Evolutionary conservation across 2,113 vertebrate genomes (phyloP).

Genomic region (Arizona elegans): DNA sequence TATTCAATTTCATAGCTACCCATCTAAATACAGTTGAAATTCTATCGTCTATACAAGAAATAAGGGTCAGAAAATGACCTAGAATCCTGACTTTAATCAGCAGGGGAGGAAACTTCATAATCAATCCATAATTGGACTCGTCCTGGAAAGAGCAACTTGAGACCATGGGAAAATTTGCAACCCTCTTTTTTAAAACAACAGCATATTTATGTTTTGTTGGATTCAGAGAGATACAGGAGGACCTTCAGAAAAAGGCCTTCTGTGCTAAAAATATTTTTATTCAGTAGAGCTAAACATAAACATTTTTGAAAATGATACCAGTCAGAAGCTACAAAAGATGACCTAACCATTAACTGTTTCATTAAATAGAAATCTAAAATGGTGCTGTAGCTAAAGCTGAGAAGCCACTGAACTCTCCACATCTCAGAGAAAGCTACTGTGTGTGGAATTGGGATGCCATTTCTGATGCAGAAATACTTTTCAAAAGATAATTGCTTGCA

Average conservation of each 20-base stretch:
- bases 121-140: background rate
- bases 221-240: background rate
- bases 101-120: constrained; percentile 10
- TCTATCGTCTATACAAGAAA: constrained; percentile 1
- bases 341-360: background rate
- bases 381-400: background rate
- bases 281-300: background rate
- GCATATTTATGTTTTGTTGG: background rate
- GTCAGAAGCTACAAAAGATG: background rate
- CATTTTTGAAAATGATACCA: background rate
- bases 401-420: background rate
- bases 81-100: background rate
- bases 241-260: background rate
- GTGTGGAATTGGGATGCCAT: background rate
- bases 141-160: background rate
- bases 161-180: background rate
- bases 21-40: background rate
- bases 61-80: background rate
- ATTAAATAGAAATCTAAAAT: background rate
- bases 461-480: background rate
- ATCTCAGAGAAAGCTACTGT: background rate
- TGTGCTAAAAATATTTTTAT: background rate
- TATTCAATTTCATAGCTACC: background rate
- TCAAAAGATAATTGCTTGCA: background rate
- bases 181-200: background rate